Percentiles rank a stretch among this genome's conserved stretches.
Evolutionary conservation across 2,888 invertebrate species (phyloP).

Genomic region (Caenorhabditis sp.): DNA sequence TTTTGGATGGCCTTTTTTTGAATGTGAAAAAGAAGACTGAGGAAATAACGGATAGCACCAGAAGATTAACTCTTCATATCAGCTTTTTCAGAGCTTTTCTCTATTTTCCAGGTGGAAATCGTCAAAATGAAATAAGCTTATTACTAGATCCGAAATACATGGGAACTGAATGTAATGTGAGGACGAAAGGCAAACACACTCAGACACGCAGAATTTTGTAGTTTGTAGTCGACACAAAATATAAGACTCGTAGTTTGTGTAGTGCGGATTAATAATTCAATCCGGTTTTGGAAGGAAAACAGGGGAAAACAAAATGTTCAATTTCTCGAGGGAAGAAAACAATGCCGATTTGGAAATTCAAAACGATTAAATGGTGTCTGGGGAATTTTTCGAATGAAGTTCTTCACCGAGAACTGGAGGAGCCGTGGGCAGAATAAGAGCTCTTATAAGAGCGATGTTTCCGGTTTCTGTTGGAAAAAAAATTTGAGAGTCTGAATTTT

Average conservation of each 20-base stretch:
- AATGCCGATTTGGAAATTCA: background rate
- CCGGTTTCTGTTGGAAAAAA: too few relatives aligned
- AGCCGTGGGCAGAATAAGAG: background rate
- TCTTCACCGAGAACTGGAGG: background rate
- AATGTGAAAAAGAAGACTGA: too few relatives aligned
- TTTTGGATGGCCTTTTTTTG: too few relatives aligned
- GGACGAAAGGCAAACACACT: constrained; percentile 36
- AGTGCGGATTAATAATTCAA: background rate
- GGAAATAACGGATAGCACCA: too few relatives aligned
- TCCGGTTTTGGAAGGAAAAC: background rate
- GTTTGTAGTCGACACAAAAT: constrained; percentile 35
- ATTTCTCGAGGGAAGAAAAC: background rate
- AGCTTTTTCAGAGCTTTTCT: too few relatives aligned
- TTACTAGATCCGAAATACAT: background rate
- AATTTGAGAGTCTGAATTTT: too few relatives aligned
- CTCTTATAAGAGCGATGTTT: too few relatives aligned
- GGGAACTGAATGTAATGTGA: constrained; percentile 36
- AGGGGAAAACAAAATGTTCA: background rate
- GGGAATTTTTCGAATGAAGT: too few relatives aligned
- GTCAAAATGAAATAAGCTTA: background rate
- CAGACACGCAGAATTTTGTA: constrained; percentile 14
- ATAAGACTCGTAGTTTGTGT: constrained; percentile 8
- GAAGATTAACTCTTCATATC: too few relatives aligned
- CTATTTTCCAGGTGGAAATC: constrained; percentile 15
- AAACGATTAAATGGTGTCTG: constrained; percentile 14